These are phyloP conservation scores for Brevipalpus yothersi DNA, from an alignment of 1,140 invertebrate species.

Conservation along the genomic window DNA sequence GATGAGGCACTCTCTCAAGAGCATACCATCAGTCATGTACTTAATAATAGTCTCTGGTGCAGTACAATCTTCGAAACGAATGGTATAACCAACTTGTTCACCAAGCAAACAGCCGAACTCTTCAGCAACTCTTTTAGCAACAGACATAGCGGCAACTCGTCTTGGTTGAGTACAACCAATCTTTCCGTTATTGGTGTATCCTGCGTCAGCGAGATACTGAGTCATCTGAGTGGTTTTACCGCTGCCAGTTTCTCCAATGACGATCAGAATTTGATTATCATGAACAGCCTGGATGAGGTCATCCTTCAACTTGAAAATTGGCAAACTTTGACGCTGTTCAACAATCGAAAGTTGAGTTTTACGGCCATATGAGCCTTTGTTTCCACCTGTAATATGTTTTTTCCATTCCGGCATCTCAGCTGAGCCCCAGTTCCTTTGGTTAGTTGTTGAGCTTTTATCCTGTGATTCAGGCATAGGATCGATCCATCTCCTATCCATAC, in stretches of 20 bases:
- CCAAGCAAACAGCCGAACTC: conserved; percentile 44
- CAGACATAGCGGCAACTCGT: conserved; percentile 52
- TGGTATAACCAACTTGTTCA: conserved; percentile 45
- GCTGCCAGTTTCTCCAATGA: conserved; percentile 85
- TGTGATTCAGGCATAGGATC: conserved; percentile 53
- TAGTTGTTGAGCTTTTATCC: conserved; percentile 38
- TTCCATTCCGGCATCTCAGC: conserved; percentile 97
- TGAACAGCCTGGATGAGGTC: conserved; percentile 63
- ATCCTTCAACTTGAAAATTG: conserved; percentile 76
- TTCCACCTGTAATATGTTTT: conserved; percentile 88
- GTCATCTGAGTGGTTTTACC: conserved; percentile 98
- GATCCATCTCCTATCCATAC: conserved; percentile 75
- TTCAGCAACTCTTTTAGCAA: conserved; percentile 41
- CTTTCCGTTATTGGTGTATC: conserved; percentile 34
- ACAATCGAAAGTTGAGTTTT: conserved; percentile 84
- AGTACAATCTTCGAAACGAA: conserved; percentile 53
- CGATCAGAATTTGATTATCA: conserved; percentile 76
- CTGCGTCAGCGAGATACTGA: conserved; percentile 77
- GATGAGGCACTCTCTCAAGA: conserved; percentile 85
- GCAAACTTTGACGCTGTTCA: conserved; percentile 73
- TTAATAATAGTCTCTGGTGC: conserved; percentile 55
- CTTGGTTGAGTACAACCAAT: conserved; percentile 50
- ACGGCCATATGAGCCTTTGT: conserved; percentile 94
- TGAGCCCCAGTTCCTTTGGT: conserved; percentile 42
- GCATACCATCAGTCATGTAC: conserved; percentile 98